Evolutionary conservation across 2,797 vertebrate species (phyloP).

Genomic region (Chloroceryle inda): DNA sequence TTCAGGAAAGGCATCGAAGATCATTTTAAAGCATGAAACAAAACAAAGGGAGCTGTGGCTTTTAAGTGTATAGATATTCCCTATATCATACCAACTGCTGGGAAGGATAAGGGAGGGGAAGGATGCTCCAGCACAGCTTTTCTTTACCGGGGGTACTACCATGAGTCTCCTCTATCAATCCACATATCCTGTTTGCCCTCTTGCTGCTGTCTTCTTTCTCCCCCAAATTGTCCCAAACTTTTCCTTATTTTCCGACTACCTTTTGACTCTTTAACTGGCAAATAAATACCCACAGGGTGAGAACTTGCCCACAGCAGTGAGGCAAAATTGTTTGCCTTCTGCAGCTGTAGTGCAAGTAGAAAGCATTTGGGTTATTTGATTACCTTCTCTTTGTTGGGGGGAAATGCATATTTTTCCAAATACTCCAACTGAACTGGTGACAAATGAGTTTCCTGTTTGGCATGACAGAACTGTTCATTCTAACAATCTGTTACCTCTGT

Average conservation of each 20-base stretch:
- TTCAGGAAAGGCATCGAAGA: not conserved
- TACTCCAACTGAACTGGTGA: not conserved
- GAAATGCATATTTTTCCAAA: not conserved
- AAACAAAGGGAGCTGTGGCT: fast-evolving
- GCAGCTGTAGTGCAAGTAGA: not conserved
- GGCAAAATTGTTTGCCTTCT: not conserved
- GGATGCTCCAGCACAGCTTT: not conserved
- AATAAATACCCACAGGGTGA: not conserved
- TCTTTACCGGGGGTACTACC: not conserved
- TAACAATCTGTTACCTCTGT: not conserved
- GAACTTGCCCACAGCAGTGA: not conserved
- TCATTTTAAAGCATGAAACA: not conserved
- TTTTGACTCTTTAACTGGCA: not conserved
- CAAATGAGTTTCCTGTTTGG: not conserved
- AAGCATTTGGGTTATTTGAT: not conserved
- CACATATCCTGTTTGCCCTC: not conserved
- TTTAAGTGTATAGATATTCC: not conserved
- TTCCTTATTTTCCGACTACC: not conserved
- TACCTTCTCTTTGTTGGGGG: not conserved
- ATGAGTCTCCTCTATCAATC: not conserved
- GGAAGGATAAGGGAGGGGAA: not conserved
- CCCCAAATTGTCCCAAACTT: not conserved
- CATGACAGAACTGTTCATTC: not conserved
- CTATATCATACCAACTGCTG: not conserved
- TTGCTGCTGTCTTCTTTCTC: not conserved